A percentile compares a stretch with the other conserved stretches of the same genome.
phyloP scores from a whole-genome alignment of 2,888 invertebrate genomes.

The Caenorhabditis panamensis region DNA sequence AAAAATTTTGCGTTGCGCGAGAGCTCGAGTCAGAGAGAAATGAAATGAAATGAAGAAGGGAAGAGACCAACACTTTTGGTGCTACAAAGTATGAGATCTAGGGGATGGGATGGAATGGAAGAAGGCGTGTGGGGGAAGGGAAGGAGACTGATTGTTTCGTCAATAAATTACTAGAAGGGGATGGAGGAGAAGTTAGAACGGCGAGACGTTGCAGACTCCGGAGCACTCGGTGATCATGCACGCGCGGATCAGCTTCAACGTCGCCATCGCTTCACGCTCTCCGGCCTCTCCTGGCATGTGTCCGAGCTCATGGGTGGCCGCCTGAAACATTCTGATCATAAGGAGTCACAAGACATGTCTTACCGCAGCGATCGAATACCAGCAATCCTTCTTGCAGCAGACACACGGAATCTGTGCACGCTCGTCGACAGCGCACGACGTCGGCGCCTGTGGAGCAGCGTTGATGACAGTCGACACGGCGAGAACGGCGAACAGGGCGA shows the following conservation, averaged over 20 bases:
- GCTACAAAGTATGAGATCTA: conserved; percentile 23
- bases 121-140: conserved; percentile 2
- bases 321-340: conserved; percentile 55
- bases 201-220: conserved; percentile 64
- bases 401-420: conserved; percentile 73
- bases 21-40: conserved; percentile 14
- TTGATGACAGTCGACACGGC: conserved; percentile 17
- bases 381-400: conserved; percentile 81
- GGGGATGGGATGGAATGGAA: conserved; percentile 1
- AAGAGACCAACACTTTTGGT: conserved; percentile 22
- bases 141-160: background rate
- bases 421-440: conserved; percentile 67
- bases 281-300: conserved; percentile 81
- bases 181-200: conserved; percentile 28
- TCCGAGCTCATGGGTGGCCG: conserved; percentile 80
- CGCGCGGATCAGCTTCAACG: conserved; percentile 77
- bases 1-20: conserved; percentile 3
- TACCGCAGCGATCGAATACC: conserved; percentile 79
- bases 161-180: conserved; percentile 35
- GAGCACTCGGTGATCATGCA: conserved; percentile 79
- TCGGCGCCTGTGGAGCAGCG: conserved; percentile 47
- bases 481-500: conserved; percentile 26
- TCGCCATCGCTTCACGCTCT: conserved; percentile 79
- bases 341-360: background rate
- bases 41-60: background rate